Evolutionary conservation across 2,888 invertebrate species (phyloP).

Genomic region (Lathronympha strigana): DNA sequence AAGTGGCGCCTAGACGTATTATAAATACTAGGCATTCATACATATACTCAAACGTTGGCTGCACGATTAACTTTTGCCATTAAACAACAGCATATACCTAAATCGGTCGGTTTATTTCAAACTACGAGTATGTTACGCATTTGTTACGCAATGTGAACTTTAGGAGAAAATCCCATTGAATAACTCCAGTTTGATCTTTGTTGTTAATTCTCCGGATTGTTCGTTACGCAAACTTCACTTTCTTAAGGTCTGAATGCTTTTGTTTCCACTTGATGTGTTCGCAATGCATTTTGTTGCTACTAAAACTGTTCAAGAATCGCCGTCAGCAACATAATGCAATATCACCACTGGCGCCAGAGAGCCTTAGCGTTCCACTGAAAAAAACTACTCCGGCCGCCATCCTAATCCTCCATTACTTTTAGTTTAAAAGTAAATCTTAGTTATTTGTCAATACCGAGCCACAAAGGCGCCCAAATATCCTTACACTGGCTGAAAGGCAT

Average conservation of each 20-base stretch:
- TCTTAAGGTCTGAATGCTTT: slow-evolving; percentile 60
- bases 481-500: slow-evolving; percentile 77
- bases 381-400: slow-evolving; percentile 60
- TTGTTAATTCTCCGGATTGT: slow-evolving; percentile 63
- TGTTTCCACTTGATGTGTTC: slow-evolving; percentile 76
- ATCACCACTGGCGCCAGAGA: slow-evolving; percentile 74
- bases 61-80: no score
- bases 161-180: slow-evolving; percentile 44
- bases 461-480: slow-evolving; percentile 82
- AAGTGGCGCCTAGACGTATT: no score
- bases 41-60: no score
- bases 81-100: not conserved
- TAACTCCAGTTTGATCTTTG: slow-evolving; percentile 57
- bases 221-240: slow-evolving; percentile 70
- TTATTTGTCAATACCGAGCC: slow-evolving; percentile 83
- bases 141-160: slow-evolving; percentile 38
- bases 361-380: slow-evolving; percentile 59
- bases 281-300: slow-evolving; percentile 58
- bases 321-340: slow-evolving; percentile 72
- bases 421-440: slow-evolving; percentile 78
- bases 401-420: slow-evolving; percentile 81
- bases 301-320: slow-evolving; percentile 59
- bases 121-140: slow-evolving; percentile 14
- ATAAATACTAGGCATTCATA: no score
- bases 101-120: slow-evolving; percentile 2